Base-by-base conservation (phyloP, 1,140 invertebrate genomes). In the Nymphalis io region DNA sequence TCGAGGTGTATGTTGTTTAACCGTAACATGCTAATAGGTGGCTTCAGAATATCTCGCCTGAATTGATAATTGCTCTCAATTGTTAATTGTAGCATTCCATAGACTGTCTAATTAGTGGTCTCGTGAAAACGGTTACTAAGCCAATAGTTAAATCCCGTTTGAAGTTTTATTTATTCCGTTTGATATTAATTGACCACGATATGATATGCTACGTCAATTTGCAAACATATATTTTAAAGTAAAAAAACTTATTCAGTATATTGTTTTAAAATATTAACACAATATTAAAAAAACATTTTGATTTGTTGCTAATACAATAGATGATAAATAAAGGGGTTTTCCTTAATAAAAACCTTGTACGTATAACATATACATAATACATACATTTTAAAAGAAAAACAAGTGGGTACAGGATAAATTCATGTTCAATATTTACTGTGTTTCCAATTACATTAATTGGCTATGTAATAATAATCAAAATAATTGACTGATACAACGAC, bases 21-120 rank as follows among this genome's bases (percentile, higher is more conserved):
- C 79, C 62, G 72, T 72, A 69, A 53, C 72, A 55, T 66, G 81
- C 78, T 88, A 88, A 90, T 88, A 61, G 72, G 60, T 70, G 53
- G 60, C 66, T 72, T 63, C 75, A 67, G 77, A 81, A 79, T 76
- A 76, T 85, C 74, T 75, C 81, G 76, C 81, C 74, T 78, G 69
- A 75, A 76, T 82, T 81, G 77, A 74, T 89, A 88, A 90, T 90
- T 90, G 83, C 78, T 84, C 75, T 58, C 66, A 72, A 79, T 75
- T 80, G 84, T 83, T 89, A 88, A 90, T 88, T 90, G 81, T 64
- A 72, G 62, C 70, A 70, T n/a, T 13, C 23, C 68, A 60, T 57
- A 64, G 68, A 72, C 66, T 63, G 70, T 80, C 74, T 84, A 82
- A 87, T 86, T 86, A 73, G 67, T 75, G 65, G 18, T 58, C 42